These are phyloP conservation scores for Pedionomus torquatus DNA, from an alignment of 2,113 vertebrate genomes.

Conservation along the genomic window DNA sequence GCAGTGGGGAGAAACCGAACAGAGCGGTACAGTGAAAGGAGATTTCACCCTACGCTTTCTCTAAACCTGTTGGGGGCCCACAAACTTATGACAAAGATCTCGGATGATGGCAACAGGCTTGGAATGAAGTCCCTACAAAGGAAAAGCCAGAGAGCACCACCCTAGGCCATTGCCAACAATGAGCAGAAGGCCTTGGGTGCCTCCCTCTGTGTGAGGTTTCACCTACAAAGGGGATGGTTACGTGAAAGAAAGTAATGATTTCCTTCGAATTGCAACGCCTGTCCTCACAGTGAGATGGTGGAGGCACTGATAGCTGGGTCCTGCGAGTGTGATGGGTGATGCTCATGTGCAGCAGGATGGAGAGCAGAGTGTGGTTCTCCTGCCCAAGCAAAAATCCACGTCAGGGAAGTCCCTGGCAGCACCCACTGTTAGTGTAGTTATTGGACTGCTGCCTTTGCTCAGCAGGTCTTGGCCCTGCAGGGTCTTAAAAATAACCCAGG, in stretches of 20 bases:
- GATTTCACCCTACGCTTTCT: constrained; percentile 22
- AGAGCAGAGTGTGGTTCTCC: background rate
- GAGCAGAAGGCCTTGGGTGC: background rate
- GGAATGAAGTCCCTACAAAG: background rate
- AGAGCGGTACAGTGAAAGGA: background rate
- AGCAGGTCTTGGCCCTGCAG: background rate
- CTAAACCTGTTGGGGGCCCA: background rate
- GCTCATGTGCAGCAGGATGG: background rate
- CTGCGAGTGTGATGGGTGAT: accelerated
- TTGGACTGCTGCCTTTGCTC: background rate
- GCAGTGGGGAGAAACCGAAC: background rate
- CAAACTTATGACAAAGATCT: background rate
- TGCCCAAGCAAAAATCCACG: background rate
- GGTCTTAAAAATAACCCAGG: background rate
- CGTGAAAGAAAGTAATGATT: background rate
- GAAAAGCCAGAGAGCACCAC: background rate
- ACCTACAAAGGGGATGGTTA: background rate
- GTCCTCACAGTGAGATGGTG: background rate
- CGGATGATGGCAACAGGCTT: background rate
- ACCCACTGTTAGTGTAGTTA: background rate
- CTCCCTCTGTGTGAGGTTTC: accelerated
- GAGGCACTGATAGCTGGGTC: accelerated
- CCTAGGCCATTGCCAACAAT: background rate
- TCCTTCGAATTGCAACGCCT: background rate
- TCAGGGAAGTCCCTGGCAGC: background rate